A percentile compares a stretch with the other conserved stretches of the same genome.
These are phyloP conservation scores for Oithona nana DNA, from an alignment of 2,888 invertebrate species.

Conservation along the genomic window DNA sequence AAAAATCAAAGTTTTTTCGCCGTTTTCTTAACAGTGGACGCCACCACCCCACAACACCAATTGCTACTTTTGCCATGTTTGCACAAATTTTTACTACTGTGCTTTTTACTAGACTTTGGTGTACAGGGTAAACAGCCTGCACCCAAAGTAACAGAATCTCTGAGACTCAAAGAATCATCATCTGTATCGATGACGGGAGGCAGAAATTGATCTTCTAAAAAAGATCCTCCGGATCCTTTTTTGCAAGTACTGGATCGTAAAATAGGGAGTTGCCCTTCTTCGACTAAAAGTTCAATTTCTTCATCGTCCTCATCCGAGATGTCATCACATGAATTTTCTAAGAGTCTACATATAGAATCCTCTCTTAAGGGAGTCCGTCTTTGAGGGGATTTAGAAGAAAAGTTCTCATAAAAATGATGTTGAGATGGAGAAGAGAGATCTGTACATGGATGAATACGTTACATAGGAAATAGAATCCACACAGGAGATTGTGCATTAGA, in stretches of 20 bases:
- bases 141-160: not conserved
- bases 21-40: constrained; percentile 17
- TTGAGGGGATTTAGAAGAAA: not conserved
- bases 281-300: not conserved
- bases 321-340: not conserved
- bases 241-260: no score
- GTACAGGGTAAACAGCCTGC: not conserved
- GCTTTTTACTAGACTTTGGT: not conserved
- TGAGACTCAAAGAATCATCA: not conserved
- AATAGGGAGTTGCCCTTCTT: not conserved
- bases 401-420: not conserved
- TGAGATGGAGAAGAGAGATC: no score
- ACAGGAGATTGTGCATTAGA: not conserved
- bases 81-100: not conserved
- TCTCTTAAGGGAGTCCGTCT: not conserved
- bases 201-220: not conserved
- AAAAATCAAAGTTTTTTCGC: constrained; percentile 10
- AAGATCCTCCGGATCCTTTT: no score
- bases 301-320: not conserved
- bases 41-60: constrained; percentile 16
- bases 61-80: not conserved
- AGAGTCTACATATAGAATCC: not conserved
- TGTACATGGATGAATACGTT: not conserved
- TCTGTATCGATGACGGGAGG: not conserved
- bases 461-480: not conserved